These are phyloP conservation scores for Discoglossus pictus DNA, from an alignment of 2,797 vertebrate genomes.

Conservation along the genomic window DNA sequence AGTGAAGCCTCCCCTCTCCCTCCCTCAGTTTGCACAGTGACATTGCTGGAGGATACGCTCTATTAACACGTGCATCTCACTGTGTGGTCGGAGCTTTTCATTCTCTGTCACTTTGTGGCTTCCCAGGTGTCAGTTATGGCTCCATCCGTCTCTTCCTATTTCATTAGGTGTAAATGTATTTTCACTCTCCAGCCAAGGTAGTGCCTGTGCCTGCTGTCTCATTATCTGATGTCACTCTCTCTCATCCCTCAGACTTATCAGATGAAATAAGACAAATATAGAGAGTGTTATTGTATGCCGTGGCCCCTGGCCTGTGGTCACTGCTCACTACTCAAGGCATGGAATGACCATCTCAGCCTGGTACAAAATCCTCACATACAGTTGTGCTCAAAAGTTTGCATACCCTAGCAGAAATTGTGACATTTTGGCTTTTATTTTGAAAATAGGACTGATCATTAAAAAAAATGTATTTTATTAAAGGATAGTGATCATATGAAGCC, in stretches of 20 bases:
- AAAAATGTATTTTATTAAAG: no score
- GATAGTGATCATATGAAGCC: no score
- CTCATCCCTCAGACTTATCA: slow-evolving; percentile 45
- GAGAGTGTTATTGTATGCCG: no score
- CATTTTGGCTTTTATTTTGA: no score
- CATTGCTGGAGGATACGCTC: slow-evolving; percentile 35
- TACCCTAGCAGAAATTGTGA: no score
- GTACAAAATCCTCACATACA: no score
- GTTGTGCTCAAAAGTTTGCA: no score
- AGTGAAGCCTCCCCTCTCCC: no score
- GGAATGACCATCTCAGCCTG: no score
- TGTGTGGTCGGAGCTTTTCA: slow-evolving; percentile 47
- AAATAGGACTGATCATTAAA: no score
- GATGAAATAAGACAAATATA: slow-evolving; percentile 48
- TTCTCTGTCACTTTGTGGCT: slow-evolving; percentile 51
- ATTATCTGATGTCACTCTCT: slow-evolving; percentile 47
- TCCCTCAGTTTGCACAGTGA: slow-evolving; percentile 13
- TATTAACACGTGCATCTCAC: slow-evolving; percentile 46
- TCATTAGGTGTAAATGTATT: slow-evolving; percentile 52
- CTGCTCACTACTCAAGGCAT: no score
- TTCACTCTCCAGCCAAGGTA: slow-evolving; percentile 51
- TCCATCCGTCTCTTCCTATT: slow-evolving; percentile 39
- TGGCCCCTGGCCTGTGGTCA: no score
- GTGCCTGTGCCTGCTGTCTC: slow-evolving; percentile 44
- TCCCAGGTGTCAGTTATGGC: slow-evolving; percentile 49